A percentile compares a stretch with the other conserved stretches of the same genome.
Conservation (phyloP, 2,113 vertebrate genomes). For the Terrapene triunguis region DNA sequence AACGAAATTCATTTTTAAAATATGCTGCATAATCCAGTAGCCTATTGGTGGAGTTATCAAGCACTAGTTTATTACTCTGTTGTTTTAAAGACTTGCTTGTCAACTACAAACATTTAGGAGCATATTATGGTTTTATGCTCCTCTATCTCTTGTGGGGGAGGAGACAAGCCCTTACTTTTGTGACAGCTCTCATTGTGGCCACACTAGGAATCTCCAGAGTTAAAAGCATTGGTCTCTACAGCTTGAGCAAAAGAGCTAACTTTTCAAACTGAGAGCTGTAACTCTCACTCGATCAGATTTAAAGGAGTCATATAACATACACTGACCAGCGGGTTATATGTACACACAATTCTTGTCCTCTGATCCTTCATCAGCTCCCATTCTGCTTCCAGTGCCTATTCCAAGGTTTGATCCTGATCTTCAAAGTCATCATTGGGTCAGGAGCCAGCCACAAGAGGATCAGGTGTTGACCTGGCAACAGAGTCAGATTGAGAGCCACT, state of each 20-base stretch:
- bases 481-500: not conserved
- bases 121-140: not conserved
- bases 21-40: accelerated
- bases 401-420: not conserved
- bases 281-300: not conserved
- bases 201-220: not conserved
- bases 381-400: not conserved
- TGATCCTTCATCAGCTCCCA: not conserved
- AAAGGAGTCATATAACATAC: not conserved
- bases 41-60: accelerated
- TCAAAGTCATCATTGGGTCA: not conserved
- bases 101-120: not conserved
- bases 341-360: not conserved
- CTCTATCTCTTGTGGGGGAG: not conserved
- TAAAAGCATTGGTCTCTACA: not conserved
- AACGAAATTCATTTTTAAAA: accelerated
- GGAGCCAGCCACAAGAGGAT: not conserved
- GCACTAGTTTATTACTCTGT: accelerated
- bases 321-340: not conserved
- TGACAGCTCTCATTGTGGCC: not conserved
- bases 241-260: not conserved
- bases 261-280: not conserved
- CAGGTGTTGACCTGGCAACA: not conserved
- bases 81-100: not conserved
- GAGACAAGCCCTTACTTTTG: not conserved